Evolutionary conservation across 1,140 invertebrate species (phyloP), one percentile per base, ranked within the genome.

Genomic region (Drosophila santomea): DNA sequence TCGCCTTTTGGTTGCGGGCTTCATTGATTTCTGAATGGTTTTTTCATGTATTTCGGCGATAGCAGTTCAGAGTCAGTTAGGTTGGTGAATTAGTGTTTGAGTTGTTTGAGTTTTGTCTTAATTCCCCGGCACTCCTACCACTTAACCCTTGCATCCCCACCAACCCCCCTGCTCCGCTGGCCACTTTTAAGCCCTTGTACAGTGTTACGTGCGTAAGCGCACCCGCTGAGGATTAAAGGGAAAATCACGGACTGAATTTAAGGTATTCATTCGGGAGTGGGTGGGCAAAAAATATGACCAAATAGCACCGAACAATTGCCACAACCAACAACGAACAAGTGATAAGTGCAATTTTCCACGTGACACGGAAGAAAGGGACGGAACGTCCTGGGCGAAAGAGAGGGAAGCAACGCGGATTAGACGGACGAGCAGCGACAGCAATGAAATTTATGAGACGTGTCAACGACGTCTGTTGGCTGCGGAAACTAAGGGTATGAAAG

Each of bases 271-370:
- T 32, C n/a, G 4, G 25, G 52, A 43, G 2, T 23, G 11, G 5
- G 3, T 3, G 57, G 20, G 10, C 3, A 3, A 20, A 20, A 14
- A 39, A 39, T 10, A 4, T 1, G 12, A 39, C 11, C 38, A 39
- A 39, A 39, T 8, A 38, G 36, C 10, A 14, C 36, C 3, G 4
- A 50, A 15, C 12, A 45, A 43, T n/a, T n/a, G n/a, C n/a, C n/a
- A 17, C 17, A 45, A 43, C 41, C 51, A 25, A 28, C 35, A 73
- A 20, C 41, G 56, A 63, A 61, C 50, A 77, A 77, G 55, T 77
- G 74, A 85, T 86, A 85, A 85, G 81, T 74, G 81, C 78, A 80
- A 85, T 85, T 85, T 85, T 74, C 80, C 81, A 85, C 81, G 81
- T 85, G 81, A 71, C 73, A 66, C 39, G 41, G 63, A 48, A 47